phyloP scores from a whole-genome alignment of 2,797 vertebrate genomes.

The Staurois parvus region DNA sequence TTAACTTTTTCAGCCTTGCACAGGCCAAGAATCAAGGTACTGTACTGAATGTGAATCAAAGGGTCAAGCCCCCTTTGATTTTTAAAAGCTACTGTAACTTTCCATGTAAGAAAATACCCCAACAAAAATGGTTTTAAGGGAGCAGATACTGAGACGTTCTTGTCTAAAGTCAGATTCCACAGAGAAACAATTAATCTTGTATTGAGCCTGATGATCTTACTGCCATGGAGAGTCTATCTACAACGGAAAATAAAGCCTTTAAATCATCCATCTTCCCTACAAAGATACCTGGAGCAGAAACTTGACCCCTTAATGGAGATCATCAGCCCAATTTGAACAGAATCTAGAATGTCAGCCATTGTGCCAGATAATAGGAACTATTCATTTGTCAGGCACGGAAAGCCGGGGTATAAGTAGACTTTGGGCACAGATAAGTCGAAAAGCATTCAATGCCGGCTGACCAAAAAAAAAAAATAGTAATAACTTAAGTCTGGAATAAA shows the following conservation, averaged over 20 bases:
- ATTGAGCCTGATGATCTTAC: slow-evolving; percentile 29
- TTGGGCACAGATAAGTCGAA: slow-evolving; percentile 50
- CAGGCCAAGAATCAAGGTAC: background rate
- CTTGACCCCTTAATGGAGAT: slow-evolving; percentile 60
- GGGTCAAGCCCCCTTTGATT: slow-evolving; percentile 24
- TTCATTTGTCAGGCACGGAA: slow-evolving; percentile 45
- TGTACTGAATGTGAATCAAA: slow-evolving; percentile 5
- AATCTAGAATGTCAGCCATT: slow-evolving; percentile 59
- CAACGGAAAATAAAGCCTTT: slow-evolving; percentile 45
- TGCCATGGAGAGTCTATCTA: slow-evolving; percentile 39
- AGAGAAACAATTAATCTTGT: slow-evolving; percentile 58
- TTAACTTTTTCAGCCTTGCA: background rate
- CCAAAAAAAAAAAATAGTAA: slow-evolving; percentile 24
- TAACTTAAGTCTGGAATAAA: background rate
- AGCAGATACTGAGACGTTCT: slow-evolving; percentile 45
- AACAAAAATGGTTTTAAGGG: slow-evolving; percentile 45
- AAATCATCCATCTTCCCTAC: slow-evolving; percentile 55
- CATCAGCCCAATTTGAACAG: slow-evolving; percentile 58
- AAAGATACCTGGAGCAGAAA: slow-evolving; percentile 58
- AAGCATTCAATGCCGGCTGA: slow-evolving; percentile 16
- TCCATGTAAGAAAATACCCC: slow-evolving; percentile 56
- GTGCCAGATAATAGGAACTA: slow-evolving; percentile 57
- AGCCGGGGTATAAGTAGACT: slow-evolving; percentile 33
- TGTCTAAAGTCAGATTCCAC: slow-evolving; percentile 52
- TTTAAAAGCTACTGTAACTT: slow-evolving; percentile 50